phyloP scores from a whole-genome alignment of 2,797 vertebrate genomes.

The Diplodus sargus region DNA sequence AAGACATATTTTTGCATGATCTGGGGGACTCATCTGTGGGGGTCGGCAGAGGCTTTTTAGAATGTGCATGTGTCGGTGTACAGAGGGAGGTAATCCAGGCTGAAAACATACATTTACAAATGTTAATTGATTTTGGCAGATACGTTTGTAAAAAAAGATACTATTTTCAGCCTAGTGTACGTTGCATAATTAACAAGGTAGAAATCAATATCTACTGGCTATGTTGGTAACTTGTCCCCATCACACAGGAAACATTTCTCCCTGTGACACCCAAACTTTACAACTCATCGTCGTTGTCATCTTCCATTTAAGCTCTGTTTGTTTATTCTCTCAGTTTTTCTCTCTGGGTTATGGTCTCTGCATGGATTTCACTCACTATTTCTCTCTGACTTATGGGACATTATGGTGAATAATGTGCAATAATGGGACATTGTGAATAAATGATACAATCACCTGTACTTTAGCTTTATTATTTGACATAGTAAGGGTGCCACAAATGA shows the following conservation, averaged over 20 bases:
- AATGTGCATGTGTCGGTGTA: background rate
- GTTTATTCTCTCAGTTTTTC: background rate
- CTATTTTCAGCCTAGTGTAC: background rate
- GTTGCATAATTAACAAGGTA: background rate
- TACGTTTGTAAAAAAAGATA: background rate
- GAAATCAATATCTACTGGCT: background rate
- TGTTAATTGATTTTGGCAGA: background rate
- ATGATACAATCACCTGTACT: too few species aligned
- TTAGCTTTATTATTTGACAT: background rate
- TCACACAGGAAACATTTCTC: background rate
- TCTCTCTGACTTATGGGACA: background rate
- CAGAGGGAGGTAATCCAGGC: background rate
- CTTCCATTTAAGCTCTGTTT: background rate
- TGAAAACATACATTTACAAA: background rate
- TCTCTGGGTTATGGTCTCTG: too few species aligned
- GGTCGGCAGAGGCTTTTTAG: background rate
- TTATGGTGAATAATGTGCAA: background rate
- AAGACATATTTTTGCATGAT: constrained; percentile 3
- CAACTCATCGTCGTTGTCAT: background rate
- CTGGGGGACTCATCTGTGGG: background rate
- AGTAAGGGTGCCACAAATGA: too few species aligned
- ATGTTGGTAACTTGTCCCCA: background rate
- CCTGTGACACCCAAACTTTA: background rate
- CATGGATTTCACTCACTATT: background rate
- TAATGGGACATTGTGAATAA: too few species aligned